Percentiles rank a stretch among this genome's conserved stretches.
These are phyloP conservation scores for Agrotis ipsilon DNA, from an alignment of 2,888 invertebrate genomes.

Conservation along the genomic window DNA sequence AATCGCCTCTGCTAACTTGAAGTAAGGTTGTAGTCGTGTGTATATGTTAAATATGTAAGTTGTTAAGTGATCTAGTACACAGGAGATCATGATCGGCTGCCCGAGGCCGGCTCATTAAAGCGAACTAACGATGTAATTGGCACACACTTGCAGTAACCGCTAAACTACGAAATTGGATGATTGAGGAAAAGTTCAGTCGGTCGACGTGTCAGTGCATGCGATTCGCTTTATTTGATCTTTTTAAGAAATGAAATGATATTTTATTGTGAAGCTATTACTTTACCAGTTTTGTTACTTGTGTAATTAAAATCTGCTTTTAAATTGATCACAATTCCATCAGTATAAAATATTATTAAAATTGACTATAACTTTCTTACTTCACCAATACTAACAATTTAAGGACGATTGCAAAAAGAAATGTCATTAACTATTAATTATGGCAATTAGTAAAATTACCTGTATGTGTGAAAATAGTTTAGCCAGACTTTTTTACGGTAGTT, in stretches of 20 bases:
- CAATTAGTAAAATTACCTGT: not conserved
- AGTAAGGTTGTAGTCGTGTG: constrained; percentile 49
- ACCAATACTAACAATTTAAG: not conserved
- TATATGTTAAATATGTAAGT: constrained; percentile 57
- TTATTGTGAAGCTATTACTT: not conserved
- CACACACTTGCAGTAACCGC: constrained; percentile 70
- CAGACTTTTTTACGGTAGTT: not conserved
- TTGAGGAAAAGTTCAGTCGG: constrained; percentile 66
- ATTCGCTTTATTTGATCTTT: constrained; percentile 4
- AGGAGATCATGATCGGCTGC: constrained; percentile 73
- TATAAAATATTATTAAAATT: not conserved
- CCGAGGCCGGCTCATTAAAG: constrained; percentile 81
- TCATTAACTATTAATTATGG: too few species aligned
- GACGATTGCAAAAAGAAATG: too few species aligned
- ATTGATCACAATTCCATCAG: too few species aligned
- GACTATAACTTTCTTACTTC: not conserved
- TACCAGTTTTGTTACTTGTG: not conserved
- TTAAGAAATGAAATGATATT: not conserved
- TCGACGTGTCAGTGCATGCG: not conserved
- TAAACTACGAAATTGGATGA: constrained; percentile 73
- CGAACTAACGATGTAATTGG: constrained; percentile 87
- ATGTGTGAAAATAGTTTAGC: not conserved
- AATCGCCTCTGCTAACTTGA: constrained; percentile 34
- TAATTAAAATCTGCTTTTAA: not conserved
- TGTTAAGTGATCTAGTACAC: constrained; percentile 72